Evolutionary conservation across 2,888 invertebrate species (phyloP).

Genomic region (Lasioglossum lativentre): DNA sequence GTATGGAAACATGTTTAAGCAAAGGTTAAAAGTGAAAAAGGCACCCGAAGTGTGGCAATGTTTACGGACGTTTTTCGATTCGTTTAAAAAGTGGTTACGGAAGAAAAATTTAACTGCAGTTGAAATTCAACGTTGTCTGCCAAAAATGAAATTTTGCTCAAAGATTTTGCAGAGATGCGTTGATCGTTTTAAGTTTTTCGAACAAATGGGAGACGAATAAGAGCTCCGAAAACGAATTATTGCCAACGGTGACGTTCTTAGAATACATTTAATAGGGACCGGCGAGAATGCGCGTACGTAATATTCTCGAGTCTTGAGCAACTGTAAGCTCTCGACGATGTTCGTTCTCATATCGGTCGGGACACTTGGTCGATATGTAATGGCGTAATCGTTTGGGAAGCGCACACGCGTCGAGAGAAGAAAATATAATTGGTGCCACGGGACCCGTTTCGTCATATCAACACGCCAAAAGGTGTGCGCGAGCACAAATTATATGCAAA

Average conservation of each 20-base stretch:
- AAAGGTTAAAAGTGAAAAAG: background rate
- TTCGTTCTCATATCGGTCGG: constrained; percentile 77
- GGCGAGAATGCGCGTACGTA: constrained; percentile 71
- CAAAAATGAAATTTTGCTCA: background rate
- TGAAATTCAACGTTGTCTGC: background rate
- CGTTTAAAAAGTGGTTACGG: background rate
- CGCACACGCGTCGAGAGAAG: constrained; percentile 19
- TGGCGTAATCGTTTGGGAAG: constrained; percentile 49
- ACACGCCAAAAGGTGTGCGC: background rate
- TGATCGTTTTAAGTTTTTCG: background rate
- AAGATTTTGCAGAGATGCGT: background rate
- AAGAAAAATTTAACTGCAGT: background rate
- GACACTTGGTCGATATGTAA: constrained; percentile 61
- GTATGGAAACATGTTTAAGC: background rate
- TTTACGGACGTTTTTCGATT: background rate
- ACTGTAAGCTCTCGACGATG: constrained; percentile 64
- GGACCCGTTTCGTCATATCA: background rate
- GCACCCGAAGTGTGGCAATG: background rate
- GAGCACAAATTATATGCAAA: constrained; percentile 4
- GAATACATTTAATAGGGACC: constrained; percentile 48
- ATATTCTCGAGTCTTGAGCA: constrained; percentile 74
- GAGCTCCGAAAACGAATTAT: constrained; percentile 36
- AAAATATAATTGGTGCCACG: constrained; percentile 11
- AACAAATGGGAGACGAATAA: too few relatives aligned
- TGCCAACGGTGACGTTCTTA: constrained; percentile 38